phyloP scores from a whole-genome alignment of 2,888 invertebrate species.

The Penaeus monodon region DNA sequence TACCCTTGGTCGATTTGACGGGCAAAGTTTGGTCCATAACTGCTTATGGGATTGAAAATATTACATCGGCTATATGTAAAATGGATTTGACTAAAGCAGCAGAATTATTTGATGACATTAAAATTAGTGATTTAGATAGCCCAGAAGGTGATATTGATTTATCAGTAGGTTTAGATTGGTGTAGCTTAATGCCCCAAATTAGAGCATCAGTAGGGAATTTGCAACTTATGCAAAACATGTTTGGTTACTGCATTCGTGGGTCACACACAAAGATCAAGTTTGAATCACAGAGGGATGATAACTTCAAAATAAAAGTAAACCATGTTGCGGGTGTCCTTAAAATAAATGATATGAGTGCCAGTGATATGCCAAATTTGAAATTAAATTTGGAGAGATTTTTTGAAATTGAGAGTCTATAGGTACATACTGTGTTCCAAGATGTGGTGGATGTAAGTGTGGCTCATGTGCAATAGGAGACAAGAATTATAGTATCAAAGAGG shows the following conservation, averaged over 20 bases:
- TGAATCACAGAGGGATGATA: not conserved
- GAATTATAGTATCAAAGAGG: not conserved
- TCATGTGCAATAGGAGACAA: not conserved
- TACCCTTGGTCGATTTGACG: too few species aligned
- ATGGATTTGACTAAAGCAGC: not conserved
- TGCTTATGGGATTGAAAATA: too few species aligned
- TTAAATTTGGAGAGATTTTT: not conserved
- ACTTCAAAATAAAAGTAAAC: conserved; percentile 5
- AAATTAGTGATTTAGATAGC: not conserved
- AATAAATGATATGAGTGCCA: not conserved
- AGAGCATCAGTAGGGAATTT: not conserved
- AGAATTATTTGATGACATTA: conserved; percentile 15
- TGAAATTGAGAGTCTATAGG: not conserved
- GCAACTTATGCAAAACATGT: conserved; percentile 12
- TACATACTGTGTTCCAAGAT: not conserved
- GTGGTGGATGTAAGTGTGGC: conserved; percentile 13
- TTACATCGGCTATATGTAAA: too few species aligned
- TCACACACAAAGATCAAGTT: conserved; percentile 15
- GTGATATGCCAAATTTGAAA: not conserved
- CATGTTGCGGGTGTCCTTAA: conserved; percentile 5
- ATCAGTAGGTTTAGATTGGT: conserved; percentile 10
- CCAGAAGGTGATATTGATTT: conserved; percentile 14
- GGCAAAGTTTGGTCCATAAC: too few species aligned
- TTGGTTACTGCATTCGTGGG: not conserved
- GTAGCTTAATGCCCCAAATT: conserved; percentile 17